Conservation (phyloP, 2,797 vertebrate species). For the Ctenopoma multispine region DNA sequence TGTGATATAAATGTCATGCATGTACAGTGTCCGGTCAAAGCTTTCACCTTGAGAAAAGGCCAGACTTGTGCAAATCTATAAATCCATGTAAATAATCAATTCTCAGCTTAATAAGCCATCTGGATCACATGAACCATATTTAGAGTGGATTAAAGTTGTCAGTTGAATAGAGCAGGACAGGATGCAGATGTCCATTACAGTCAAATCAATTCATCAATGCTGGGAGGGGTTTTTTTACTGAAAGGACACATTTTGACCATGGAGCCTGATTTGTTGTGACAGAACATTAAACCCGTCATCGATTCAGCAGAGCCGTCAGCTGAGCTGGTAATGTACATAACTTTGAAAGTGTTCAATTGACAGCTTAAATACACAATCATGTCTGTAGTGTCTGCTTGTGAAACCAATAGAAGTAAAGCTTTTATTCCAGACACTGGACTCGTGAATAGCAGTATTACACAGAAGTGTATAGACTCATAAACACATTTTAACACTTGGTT, state of each 20-base stretch:
- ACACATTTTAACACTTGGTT: not conserved
- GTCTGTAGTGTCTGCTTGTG: not conserved
- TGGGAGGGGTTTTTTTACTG: conserved; percentile 16
- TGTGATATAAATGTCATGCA: conserved; percentile 49
- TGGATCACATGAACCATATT: conserved; percentile 38
- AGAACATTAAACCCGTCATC: conserved; percentile 17
- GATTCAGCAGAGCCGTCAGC: conserved; percentile 1
- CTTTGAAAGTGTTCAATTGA: not conserved
- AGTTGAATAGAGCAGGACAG: conserved; percentile 18
- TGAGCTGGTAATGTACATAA: not conserved
- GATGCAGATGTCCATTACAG: conserved; percentile 38
- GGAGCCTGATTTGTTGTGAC: not conserved
- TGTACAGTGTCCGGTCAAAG: conserved; percentile 16
- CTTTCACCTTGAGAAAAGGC: conserved; percentile 40
- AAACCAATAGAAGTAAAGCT: not conserved
- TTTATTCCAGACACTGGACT: too few species aligned
- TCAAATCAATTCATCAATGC: conserved; percentile 51
- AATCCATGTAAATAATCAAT: conserved; percentile 57
- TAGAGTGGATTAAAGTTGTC: conserved; percentile 19
- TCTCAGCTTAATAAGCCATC: conserved; percentile 29
- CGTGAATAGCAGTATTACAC: not conserved
- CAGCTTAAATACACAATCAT: not conserved
- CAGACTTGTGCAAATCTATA: conserved; percentile 47
- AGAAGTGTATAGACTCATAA: not conserved
- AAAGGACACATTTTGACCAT: conserved; percentile 46